These are phyloP conservation scores for Aphelinus certus DNA, from an alignment of 1,140 invertebrate genomes.

Conservation along the genomic window DNA sequence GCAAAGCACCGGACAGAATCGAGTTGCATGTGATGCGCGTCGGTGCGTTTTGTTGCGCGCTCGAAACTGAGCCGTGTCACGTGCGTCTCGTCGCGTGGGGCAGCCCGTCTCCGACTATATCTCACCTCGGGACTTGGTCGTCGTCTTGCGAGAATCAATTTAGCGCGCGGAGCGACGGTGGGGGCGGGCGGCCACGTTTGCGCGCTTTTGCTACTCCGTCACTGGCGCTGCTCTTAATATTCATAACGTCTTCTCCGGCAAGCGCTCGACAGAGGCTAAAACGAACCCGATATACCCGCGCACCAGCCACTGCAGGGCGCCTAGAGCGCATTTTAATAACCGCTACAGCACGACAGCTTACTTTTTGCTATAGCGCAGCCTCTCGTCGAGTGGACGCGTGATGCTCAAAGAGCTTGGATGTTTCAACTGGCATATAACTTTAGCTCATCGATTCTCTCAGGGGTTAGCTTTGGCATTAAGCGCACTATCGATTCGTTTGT, in stretches of 20 bases:
- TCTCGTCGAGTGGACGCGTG: too few species aligned
- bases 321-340: conserved; percentile 52
- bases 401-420: too few species aligned
- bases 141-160: conserved; percentile 45
- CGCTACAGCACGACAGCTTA: background rate
- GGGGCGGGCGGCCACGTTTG: too few species aligned
- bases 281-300: background rate
- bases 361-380: too few species aligned
- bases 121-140: conserved; percentile 8
- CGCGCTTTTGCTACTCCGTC: background rate
- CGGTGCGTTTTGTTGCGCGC: conserved; percentile 26
- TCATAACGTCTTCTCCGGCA: conserved; percentile 47
- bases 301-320: conserved; percentile 22
- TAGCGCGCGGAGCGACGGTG: background rate
- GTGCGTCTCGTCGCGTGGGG: background rate
- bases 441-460: too few species aligned
- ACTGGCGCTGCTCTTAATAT: conserved; percentile 46
- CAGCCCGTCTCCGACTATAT: too few species aligned
- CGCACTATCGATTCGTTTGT: too few species aligned
- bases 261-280: conserved; percentile 6
- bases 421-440: too few species aligned
- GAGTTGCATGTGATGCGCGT: conserved; percentile 16
- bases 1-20: background rate
- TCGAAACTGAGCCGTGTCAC: background rate
- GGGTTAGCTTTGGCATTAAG: too few species aligned